A percentile compares a stretch with the other conserved stretches of the same genome.
phyloP scores from a whole-genome alignment of 2,888 invertebrate genomes.

The Stratiomys singularior region DNA sequence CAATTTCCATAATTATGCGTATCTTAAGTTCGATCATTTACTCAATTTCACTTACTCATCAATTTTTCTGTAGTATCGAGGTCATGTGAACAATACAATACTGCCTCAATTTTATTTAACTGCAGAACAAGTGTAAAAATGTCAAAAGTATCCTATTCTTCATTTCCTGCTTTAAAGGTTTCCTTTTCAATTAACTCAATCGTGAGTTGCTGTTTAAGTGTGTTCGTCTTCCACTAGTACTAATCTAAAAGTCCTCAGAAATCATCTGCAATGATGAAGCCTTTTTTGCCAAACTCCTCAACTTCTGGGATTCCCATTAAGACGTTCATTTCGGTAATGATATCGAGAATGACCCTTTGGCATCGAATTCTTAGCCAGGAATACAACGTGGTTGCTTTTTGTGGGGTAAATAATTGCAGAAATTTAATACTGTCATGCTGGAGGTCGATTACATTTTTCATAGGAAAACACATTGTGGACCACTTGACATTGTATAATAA shows the following conservation, averaged over 20 bases:
- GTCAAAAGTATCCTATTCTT: no score
- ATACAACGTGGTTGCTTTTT: background rate
- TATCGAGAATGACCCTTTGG: constrained; percentile 1
- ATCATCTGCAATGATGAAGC: background rate
- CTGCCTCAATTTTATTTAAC: no score
- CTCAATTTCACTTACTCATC: no score
- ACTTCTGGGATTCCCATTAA: constrained; percentile 2
- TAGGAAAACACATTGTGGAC: background rate
- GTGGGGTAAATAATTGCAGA: constrained; percentile 24
- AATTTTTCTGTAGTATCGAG: no score
- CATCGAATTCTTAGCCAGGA: background rate
- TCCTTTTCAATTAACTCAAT: constrained; percentile 30
- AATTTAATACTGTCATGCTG: constrained; percentile 30
- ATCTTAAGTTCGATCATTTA: no score
- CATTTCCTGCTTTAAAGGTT: background rate
- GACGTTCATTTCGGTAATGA: constrained; percentile 27
- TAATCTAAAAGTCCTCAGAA: background rate
- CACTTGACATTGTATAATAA: background rate
- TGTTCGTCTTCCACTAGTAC: background rate
- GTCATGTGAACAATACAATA: no score
- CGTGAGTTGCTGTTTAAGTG: constrained; percentile 19
- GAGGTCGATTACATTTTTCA: constrained; percentile 32
- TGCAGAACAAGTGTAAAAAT: no score
- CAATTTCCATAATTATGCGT: no score
- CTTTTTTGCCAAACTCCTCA: background rate